Evolutionary conservation across 2,888 invertebrate species (phyloP), one percentile per base, ranked within the genome.

Genomic region (Mamestra brassicae): DNA sequence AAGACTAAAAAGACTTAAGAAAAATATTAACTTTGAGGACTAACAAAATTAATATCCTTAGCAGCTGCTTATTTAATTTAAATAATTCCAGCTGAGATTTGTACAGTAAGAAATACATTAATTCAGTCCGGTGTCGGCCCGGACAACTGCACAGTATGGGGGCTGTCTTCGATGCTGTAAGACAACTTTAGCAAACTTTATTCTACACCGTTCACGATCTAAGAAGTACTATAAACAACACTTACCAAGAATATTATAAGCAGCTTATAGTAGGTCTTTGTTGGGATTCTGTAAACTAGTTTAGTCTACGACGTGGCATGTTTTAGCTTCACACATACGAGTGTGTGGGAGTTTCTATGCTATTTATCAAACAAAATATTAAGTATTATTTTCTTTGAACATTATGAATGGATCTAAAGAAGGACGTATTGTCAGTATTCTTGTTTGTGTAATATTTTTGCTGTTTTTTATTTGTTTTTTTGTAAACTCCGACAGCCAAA

Each of bases 131-230:
- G 62, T 74, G 85, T 76, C 62, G 64, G n/a, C 74, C 60, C 71
- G 68, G 76, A 63, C 80, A 74, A 76, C 74, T 78, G 81, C 87
- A 72, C 78, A 72, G 74, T 66, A 72, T 77, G 75, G 63, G 42
- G 62, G 67, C 83, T 80, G 85, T 86, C 87, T 83, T 74, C 76
- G 60, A 60, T 66, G 64, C 76, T 73, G 68, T 84, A 69, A 75
- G 76, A 87, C 81, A 83, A 88, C 80, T 86, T 85, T 57, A 77
- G 71, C 64, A 66, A 84, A 86, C 81, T 87, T 87, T 85, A 83
- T 88, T 89, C 81, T 81, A 71, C 71, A 52, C 54, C 74, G 69
- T 86, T 89, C 80, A 80, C 76, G 80, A 83, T 80, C 82, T 84
- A 85, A 76, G 84, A 86, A 81, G 74, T 78, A 60, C 72, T 79